Base-by-base conservation (phyloP, 2,113 vertebrate genomes). In the Onychostoma macrolepis region DNA sequence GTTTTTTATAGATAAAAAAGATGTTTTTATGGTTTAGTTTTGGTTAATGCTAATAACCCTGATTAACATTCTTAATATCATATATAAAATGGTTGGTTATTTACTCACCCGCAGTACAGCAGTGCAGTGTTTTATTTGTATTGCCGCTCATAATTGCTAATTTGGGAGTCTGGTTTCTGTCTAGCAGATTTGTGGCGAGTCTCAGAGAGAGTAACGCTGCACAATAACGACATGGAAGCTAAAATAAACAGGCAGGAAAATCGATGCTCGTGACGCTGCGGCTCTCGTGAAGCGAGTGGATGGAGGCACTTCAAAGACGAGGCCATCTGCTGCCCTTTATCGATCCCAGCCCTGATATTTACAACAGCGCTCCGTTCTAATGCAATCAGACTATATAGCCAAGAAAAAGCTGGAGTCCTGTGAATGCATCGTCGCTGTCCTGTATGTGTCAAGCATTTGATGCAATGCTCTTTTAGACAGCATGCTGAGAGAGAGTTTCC, bases 271-370 rank as follows among this genome's bases (percentile, higher is more conserved):
- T 58, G 56, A 3, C 28, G 26, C 36, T 58, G 48, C 6, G 77
- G 56, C 36, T 72, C 30, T 71, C 2, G n/a, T 43, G 33, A 58
- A 26, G 48, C 13, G 50, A 83, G 38, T n/a, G 63, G 56, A 10
- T 63, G 13, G 30, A 45, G 41, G 12, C 56, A 58, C 26, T 85
- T 74, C 38, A 65, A 85, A 80, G 61, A 38, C 33, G 41, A 80
- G 78, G 61, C 83, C 88, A 83, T 87, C 69, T 61, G 74, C 48
- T 71, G 53, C 74, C 65, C 53, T 79, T 61, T 56, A 88, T 88
- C 50, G 78, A 78, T 85, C 72, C 43, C 2, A 36, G 9, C 56
- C 38, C 48, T 71, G n/a, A 61, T 81, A 84, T 86, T 17, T 58
- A 84, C 72, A 77, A n/a, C 81, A 30, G 24, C 10, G 15, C 74